These are phyloP conservation scores for Hycleus phaleratus DNA, from an alignment of 1,140 invertebrate genomes.

Conservation along the genomic window DNA sequence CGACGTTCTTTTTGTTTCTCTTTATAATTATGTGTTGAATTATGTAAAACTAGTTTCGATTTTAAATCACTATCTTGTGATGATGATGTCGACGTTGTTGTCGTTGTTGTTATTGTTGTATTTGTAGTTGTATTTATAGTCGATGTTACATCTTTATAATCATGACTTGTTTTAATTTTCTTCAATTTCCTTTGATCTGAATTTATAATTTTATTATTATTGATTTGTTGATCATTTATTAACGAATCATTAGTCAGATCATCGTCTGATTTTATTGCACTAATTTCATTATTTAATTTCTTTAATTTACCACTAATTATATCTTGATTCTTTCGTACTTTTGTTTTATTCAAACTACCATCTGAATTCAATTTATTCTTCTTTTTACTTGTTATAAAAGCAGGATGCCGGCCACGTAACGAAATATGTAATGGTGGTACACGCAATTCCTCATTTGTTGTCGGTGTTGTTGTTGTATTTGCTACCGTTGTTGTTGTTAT, in stretches of 20 bases:
- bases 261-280: not conserved
- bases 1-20: conserved; percentile 41
- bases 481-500: not conserved
- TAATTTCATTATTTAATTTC: conserved; percentile 22
- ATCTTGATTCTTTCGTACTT: conserved; percentile 43
- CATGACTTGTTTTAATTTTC: conserved; percentile 42
- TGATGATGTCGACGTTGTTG: not conserved
- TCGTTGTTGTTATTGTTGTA: not conserved
- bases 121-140: not conserved
- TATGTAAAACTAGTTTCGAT: conserved; percentile 29
- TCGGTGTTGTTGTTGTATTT: conserved; percentile 7
- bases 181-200: conserved; percentile 32
- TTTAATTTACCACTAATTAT: conserved; percentile 16
- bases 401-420: conserved; percentile 72
- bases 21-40: conserved; percentile 29
- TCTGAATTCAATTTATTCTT: conserved; percentile 41
- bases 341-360: conserved; percentile 25
- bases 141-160: conserved; percentile 35
- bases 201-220: not conserved
- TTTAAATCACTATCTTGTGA: not conserved
- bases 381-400: conserved; percentile 76
- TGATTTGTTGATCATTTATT: not conserved
- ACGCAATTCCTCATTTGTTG: conserved; percentile 56
- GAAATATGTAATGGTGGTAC: conserved; percentile 87
- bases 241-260: not conserved